Evolutionary conservation across 2,797 vertebrate species (phyloP).

Genomic region (Pristis pectinata): DNA sequence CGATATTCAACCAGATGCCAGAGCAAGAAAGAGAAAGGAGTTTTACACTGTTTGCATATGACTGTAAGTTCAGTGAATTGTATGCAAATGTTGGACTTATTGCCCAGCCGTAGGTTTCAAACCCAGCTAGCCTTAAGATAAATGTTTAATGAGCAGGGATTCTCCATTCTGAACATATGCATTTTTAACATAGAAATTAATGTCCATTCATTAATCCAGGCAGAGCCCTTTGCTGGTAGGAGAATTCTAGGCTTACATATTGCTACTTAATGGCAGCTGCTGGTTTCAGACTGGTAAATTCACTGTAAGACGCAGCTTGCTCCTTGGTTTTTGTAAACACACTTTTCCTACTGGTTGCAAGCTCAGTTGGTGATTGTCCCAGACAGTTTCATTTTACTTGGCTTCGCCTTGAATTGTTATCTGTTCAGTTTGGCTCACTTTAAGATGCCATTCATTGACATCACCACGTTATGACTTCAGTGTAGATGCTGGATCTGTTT

Average conservation of each 20-base stretch:
- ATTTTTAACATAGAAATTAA: not conserved
- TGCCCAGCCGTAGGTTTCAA: not conserved
- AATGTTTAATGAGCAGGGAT: not conserved
- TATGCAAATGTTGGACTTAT: not conserved
- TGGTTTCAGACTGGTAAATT: not conserved
- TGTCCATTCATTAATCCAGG: not conserved
- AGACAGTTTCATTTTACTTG: not conserved
- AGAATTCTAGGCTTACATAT: no score
- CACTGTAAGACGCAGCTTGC: not conserved
- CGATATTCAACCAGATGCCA: not conserved
- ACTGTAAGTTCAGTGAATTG: not conserved
- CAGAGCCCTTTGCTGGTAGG: conserved; percentile 11
- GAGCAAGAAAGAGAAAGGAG: not conserved
- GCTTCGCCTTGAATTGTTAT: not conserved
- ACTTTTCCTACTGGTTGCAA: not conserved
- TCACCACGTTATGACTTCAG: not conserved
- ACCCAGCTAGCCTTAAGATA: not conserved
- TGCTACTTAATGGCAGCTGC: not conserved
- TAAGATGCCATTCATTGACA: not conserved
- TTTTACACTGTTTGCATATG: not conserved
- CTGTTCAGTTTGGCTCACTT: not conserved
- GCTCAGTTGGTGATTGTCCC: not conserved
- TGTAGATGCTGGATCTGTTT: not conserved
- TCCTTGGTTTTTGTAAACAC: not conserved
- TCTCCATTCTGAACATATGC: not conserved